Evolutionary conservation across 2,113 vertebrate species (phyloP), one percentile per base, ranked within the genome.

Genomic region (Willisornis vidua): DNA sequence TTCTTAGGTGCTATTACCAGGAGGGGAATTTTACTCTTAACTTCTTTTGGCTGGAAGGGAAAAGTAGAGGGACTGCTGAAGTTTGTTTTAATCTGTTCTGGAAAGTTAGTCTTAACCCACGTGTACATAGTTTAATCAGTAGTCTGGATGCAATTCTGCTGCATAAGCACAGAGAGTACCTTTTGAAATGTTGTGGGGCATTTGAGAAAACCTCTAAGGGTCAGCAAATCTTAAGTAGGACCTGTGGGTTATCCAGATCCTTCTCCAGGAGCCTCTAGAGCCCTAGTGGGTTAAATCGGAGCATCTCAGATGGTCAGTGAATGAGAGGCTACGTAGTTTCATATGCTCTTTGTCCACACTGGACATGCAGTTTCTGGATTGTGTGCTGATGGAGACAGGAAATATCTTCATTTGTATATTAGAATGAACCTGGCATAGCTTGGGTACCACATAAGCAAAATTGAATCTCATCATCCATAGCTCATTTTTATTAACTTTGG

Each of bases 401-500:
- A 94, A 13, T 71, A 16, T 41, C 49, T 87, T 93, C 19, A 66
- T 85, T 74, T 85, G 46, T 54, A 24, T 31, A 5, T 77, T 54
- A 59, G 59, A 80, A 74, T 39, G 54, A 83, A 73, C 63, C 55
- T 88, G 93, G 75, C 82, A 89, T 67, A 59, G 67, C 35, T 63
- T 37, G 29, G 81, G 58, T 85, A 77, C 33, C 14, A 20, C 75
- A 41, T 82, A 83, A 93, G 75, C 71, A 93, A 83, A 95, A 93
- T 37, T 70, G 59, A 57, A 77, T 94, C 85, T 91, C 82, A 49
- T 93, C 20, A 84, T 84, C 73, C 91, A 78, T 83, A 77, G 72
- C 91, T 93, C 75, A 63, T 83, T 95, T 93, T 93, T 95, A 91
- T 87, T 83, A 87, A 93, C 83, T 94, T 88, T 39, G 23, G 48